These are phyloP conservation scores for Heteronetta atricapilla DNA, from an alignment of 2,113 vertebrate species.

Conservation along the genomic window DNA sequence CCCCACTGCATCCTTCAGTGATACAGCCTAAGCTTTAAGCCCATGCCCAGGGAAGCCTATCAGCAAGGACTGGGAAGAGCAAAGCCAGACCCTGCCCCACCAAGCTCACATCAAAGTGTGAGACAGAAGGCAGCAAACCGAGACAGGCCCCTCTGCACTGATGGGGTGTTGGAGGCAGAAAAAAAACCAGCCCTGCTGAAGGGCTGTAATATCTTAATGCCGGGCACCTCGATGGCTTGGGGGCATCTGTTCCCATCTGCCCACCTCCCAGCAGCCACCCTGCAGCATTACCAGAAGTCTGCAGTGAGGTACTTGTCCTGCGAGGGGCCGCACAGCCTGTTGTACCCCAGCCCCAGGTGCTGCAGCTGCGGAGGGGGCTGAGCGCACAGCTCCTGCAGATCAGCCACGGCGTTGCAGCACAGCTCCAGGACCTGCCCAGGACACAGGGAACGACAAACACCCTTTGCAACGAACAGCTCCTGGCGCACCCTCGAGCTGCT, in stretches of 20 bases:
- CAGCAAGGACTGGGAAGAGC: neutral
- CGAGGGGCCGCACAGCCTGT: conserved; percentile 68
- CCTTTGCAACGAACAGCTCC: neutral
- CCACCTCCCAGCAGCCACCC: neutral
- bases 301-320: conserved; percentile 71
- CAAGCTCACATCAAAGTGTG: neutral
- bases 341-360: conserved; percentile 84
- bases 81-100: too few relatives aligned
- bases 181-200: neutral
- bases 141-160: neutral
- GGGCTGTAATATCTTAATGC: neutral
- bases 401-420: conserved; percentile 77
- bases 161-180: neutral
- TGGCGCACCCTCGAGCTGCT: rapidly evolving
- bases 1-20: neutral
- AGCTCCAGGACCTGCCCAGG: conserved; percentile 84
- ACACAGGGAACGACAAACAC: neutral
- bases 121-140: neutral
- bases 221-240: neutral
- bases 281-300: conserved; percentile 78
- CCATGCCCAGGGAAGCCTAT: neutral
- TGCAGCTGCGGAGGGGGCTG: conserved; percentile 71
- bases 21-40: neutral
- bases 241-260: neutral
- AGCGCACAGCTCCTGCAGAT: conserved; percentile 72